These are phyloP conservation scores for Rotaria sp. DNA, from an alignment of 2,888 invertebrate species.

Conservation along the genomic window DNA sequence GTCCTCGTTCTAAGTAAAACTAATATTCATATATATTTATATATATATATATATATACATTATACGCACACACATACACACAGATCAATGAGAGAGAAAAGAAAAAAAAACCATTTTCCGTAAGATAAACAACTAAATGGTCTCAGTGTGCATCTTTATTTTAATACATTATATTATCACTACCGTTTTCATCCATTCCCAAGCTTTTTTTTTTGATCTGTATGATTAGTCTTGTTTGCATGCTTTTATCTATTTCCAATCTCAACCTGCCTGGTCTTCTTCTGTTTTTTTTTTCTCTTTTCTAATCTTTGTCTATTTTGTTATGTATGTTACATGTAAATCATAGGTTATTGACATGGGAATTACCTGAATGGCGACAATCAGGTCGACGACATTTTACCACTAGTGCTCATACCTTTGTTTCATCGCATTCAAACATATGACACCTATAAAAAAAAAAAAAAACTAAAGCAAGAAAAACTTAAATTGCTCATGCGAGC, in stretches of 20 bases:
- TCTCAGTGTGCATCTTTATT: background rate
- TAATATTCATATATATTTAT: background rate
- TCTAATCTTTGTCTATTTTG: background rate
- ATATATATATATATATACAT: too few species aligned
- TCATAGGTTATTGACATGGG: constrained; percentile 5
- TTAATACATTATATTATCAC: too few species aligned
- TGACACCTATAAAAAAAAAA: background rate
- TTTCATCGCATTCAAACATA: background rate
- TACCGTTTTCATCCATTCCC: background rate
- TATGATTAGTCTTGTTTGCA: constrained; percentile 7
- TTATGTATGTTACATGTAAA: background rate
- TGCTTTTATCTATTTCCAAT: background rate
- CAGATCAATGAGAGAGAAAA: constrained; percentile 7
- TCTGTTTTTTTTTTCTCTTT: background rate
- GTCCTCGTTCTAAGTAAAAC: constrained; percentile 28
- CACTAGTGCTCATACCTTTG: background rate
- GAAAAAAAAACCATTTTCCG: background rate
- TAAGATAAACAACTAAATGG: background rate
- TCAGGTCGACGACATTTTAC: background rate
- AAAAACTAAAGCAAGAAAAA: background rate
- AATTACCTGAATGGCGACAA: constrained; percentile 12
- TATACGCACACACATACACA: background rate
- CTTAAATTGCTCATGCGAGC: background rate
- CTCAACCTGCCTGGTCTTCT: background rate
- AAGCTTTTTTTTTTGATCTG: background rate